Evolutionary conservation across 1,140 invertebrate genomes (phyloP), one percentile per base, ranked within the genome.

Genomic region (Neotoxoptera formosana): DNA sequence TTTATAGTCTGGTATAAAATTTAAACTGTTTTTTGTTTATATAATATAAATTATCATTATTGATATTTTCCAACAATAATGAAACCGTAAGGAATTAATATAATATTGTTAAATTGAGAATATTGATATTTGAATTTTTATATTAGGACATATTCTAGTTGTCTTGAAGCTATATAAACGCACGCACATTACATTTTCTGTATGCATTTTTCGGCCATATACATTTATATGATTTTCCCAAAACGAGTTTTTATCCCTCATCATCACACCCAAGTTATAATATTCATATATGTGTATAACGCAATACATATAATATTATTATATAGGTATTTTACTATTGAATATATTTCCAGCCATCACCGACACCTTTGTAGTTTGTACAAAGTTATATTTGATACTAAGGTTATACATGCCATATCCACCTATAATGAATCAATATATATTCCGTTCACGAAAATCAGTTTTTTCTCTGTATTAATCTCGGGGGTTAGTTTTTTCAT

Each of bases 391-490:
- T 76, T 76, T 76, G 60, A 76, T n/a, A 17, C 30, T 76, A n/a
- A 67, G 60, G 30, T 67, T 14, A 67, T 67, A n/a, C 60, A n/a
- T 7, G 11, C 17, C 60, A 67, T 76, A 76, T 6, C 30, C 30
- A 17, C 30, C 60, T n/a, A 76, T 76, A 34, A 76, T 34, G 60
- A 76, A 76, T n/a, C n/a, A 76, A 76, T n/a, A n/a, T 76, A 34
- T 76, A 76, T 76, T 76, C 60, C 17, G n/a, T n/a, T 76, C 60
- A n/a, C n/a, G 60, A 76, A 76, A 76, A 76, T 67, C n/a, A 76
- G 60, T 76, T 76, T 76, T 60, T 76, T 76, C 30, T 11, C n/a
- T 76, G 30, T n/a, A 76, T 76, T 17, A 76, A 76, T 76, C 30
- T 76, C 30, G 30, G 7, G 14, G n/a, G n/a, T 76, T 76, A 34